These are phyloP conservation scores for Pyralis farinalis DNA, from an alignment of 2,888 invertebrate genomes.

Conservation along the genomic window DNA sequence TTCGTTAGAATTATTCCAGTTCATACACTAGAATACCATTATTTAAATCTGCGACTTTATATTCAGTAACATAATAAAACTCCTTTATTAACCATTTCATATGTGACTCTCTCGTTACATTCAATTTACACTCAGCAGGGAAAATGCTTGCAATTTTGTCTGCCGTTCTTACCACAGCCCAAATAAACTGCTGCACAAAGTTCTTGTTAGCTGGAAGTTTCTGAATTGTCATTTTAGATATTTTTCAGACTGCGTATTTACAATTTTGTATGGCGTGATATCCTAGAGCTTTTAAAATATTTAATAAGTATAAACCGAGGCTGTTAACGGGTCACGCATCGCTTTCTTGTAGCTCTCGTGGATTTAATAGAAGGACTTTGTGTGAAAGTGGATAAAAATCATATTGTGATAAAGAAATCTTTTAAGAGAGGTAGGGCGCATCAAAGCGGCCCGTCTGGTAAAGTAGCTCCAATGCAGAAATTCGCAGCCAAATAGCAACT, in stretches of 20 bases:
- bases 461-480: too few species aligned
- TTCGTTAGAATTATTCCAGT: neutral
- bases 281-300: conserved; percentile 33
- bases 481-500: too few species aligned
- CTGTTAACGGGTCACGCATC: conserved; percentile 17
- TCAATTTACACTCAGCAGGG: conserved; percentile 33
- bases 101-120: conserved; percentile 31
- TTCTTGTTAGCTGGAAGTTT: conserved; percentile 4
- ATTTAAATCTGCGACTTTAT: conserved; percentile 22
- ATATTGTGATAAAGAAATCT: too few species aligned
- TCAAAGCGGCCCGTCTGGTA: too few species aligned
- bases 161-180: too few species aligned
- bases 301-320: conserved; percentile 30
- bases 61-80: conserved; percentile 26
- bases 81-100: conserved; percentile 31
- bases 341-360: conserved; percentile 10
- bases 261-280: conserved; percentile 29
- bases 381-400: neutral
- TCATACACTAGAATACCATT: conserved; percentile 11
- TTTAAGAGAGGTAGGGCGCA: too few species aligned
- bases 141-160: too few species aligned
- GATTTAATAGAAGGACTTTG: neutral
- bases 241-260: conserved; percentile 22
- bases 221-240: conserved; percentile 10
- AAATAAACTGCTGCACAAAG: too few species aligned